Conservation (phyloP, 2,888 invertebrate species). For the Capitulum mitella region DNA sequence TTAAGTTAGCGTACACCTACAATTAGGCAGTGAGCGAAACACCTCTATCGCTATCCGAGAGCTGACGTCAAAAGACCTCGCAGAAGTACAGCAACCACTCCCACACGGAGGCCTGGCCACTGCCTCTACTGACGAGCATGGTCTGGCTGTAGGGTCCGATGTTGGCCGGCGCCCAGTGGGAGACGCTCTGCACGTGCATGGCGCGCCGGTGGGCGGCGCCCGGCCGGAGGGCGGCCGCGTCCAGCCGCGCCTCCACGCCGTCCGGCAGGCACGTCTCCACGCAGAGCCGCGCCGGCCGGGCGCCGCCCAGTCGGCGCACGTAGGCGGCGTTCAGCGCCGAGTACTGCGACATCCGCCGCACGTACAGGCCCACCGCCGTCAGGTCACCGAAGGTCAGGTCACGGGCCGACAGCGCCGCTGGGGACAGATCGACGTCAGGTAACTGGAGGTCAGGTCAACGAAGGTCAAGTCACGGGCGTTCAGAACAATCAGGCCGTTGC, state of each 20-base stretch:
- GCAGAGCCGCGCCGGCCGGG: slow-evolving; percentile 74
- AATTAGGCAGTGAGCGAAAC: too few relatives aligned
- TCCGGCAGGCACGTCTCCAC: slow-evolving; percentile 66
- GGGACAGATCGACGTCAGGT: not conserved
- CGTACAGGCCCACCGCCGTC: slow-evolving; percentile 73
- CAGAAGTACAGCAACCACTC: too few relatives aligned
- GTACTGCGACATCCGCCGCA: slow-evolving; percentile 74
- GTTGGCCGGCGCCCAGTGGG: slow-evolving; percentile 97
- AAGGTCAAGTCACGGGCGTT: not conserved
- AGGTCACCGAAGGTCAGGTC: slow-evolving; percentile 52
- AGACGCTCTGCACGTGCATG: slow-evolving; percentile 85
- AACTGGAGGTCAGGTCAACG: not conserved
- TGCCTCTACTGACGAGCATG: slow-evolving; percentile 38
- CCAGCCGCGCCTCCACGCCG: slow-evolving; percentile 46
- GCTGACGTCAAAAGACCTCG: too few relatives aligned
- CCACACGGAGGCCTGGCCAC: too few relatives aligned
- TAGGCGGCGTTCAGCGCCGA: slow-evolving; percentile 69
- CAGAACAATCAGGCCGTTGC: too few relatives aligned
- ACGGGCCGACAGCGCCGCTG: not conserved
- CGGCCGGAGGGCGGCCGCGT: not conserved
- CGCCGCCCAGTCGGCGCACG: slow-evolving; percentile 62
- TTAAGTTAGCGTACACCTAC: too few relatives aligned
- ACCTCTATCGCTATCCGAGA: too few relatives aligned
- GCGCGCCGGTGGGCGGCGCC: slow-evolving; percentile 27
- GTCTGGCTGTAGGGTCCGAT: slow-evolving; percentile 95